Evolutionary conservation across 2,888 invertebrate species (phyloP), one percentile per base, ranked within the genome.

Genomic region (Pyrrhosoma nymphula): DNA sequence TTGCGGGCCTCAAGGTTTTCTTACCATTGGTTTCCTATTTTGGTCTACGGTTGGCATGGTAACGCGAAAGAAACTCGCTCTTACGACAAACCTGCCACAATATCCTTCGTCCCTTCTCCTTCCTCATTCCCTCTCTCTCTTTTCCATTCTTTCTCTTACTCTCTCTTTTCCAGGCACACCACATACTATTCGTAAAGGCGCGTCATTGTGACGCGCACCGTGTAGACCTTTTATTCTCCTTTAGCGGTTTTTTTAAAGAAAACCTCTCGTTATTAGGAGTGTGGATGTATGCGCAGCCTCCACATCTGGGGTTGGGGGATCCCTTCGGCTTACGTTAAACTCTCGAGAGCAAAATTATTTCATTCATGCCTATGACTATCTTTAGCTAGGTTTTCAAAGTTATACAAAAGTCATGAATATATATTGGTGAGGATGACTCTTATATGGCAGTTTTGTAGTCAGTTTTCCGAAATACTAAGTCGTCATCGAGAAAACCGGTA

Each of bases 1-100:
- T 82, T 82, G 75, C 30, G 75, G 35, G 10, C 30, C 75, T 30
- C 75, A 82, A 82, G 75, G 75, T 82, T 82, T 30, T 82, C 75
- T 82, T 82, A 26, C 75, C 30, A 82, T 82, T 82, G 75, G 75
- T 82, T 82, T 82, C 75, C 75, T 82, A 82, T 82, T 82, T 82
- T 82, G 12, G 75, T 20, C n/a, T 3, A 2, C 35, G 75, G 75
- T 82, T 82, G 75, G 75, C 75, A 82, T 82, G 75, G 75, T 35
- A 82, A 82, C 75, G 30, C 75, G 75, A 82, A 14, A 30, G 35
- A 82, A 82, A 35, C 75, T 14, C 75, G 75, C 75, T 82, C 20
- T 82, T 82, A 30, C 75, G 75, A 82, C 75, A 30, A 82, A 82
- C 14, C 75, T 82, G 75, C 75, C 35, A 82, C n/a, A 30, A 82